Conservation (phyloP, 2,797 vertebrate genomes). For the Bradypodion pumilum region DNA sequence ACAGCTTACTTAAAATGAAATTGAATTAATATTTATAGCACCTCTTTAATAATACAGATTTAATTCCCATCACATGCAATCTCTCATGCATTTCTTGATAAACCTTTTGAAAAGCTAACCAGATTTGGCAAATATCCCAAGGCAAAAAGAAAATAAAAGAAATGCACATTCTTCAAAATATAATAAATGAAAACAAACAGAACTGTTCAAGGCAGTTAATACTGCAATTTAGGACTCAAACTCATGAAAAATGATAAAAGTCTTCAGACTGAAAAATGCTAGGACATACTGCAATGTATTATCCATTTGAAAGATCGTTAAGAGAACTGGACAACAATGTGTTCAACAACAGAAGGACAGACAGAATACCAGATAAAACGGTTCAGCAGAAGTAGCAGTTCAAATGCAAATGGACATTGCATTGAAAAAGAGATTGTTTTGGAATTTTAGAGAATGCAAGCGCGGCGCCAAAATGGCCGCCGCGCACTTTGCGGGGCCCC, state of each 20-base stretch:
- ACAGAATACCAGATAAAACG: not conserved
- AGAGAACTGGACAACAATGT: not conserved
- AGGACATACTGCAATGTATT: not conserved
- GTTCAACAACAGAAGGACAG: not conserved
- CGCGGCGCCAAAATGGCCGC: too few species aligned
- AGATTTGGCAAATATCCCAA: slow-evolving; percentile 42
- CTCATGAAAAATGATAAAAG: not conserved
- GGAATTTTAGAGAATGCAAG: not conserved
- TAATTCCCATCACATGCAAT: slow-evolving; percentile 24
- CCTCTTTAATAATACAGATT: slow-evolving; percentile 42
- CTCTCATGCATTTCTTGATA: slow-evolving; percentile 46
- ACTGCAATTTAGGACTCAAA: not conserved
- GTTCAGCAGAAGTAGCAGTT: not conserved
- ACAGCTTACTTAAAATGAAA: slow-evolving; percentile 41
- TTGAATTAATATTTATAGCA: slow-evolving; percentile 54
- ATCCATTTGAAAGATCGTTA: not conserved
- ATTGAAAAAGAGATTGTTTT: not conserved
- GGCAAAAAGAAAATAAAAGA: slow-evolving; percentile 5
- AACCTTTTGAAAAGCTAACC: slow-evolving; percentile 40
- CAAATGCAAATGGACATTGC: not conserved
- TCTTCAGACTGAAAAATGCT: not conserved
- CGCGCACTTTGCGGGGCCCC: too few species aligned
- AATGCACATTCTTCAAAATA: slow-evolving; percentile 38
- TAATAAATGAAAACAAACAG: slow-evolving; percentile 38
- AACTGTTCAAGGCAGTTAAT: slow-evolving; percentile 32